Evolutionary conservation across 2,113 vertebrate species (phyloP), one percentile per base, ranked within the genome.

Genomic region (Lycaon pictus): DNA sequence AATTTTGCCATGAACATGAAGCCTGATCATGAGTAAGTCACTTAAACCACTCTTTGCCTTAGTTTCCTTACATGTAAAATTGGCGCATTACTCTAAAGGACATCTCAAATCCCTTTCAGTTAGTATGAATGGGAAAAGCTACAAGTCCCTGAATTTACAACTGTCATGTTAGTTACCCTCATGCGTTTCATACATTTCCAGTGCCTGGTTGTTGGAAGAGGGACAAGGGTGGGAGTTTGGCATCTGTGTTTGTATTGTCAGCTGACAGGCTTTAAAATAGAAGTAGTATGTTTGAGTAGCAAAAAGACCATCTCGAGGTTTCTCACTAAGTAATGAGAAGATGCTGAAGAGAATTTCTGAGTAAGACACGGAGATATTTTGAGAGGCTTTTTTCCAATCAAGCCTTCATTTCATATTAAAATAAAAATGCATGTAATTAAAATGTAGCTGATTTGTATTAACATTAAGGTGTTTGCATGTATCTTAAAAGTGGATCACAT

Each of bases 251-350:
- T 79, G 72, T 82, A 43, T 58, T 77, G 65, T 63, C 95, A 95
- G 25, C 20, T 76, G 56, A 81, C 13, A 55, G 65, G n/a, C 48
- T 93, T 90, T 48, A 63, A 86, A 96, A 81, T 23, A 77, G 7
- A 23, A 87, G 27, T 62, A 55, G 27, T 67, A 25, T 37, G 55
- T 56, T 51, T 67, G 23, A 92, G n/a, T 15, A 43, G 60, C 55
- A 86, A 81, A 96, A 90, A 43, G 19, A 80, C 62, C 62, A 51
- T 55, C 51, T 37, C 37, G 32, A n/a, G 7, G 7, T 63, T 43
- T 72, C 48, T 77, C 63, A 88, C 71, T 81, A 82, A 82, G 55
- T 60, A 96, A 88, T 60, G 76, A 93, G 72, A 95, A n/a, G 37
- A 53, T 35, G 58, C 58, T n/a, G 51, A 80, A 58, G 65, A 65